Percentiles rank a stretch among this genome's conserved stretches.
Conservation (phyloP, 2,888 invertebrate species). For the Leucoma salicis region DNA sequence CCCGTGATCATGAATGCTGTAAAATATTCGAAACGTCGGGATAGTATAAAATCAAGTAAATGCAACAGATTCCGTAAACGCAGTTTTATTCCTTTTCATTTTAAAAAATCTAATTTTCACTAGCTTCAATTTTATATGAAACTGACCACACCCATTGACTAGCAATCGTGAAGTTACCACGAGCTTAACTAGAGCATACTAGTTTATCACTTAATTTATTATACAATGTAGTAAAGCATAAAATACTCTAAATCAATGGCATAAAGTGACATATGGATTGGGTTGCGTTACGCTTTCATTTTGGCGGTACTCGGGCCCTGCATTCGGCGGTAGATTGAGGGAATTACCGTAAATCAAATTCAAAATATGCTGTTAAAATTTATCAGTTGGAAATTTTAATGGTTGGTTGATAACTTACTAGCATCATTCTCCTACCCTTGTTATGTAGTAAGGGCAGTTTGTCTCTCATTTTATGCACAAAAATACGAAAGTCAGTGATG, state of each 20-base stretch:
- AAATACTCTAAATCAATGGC: conserved; percentile 7
- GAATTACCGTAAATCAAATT: neutral
- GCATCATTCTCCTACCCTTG: too few relatives aligned
- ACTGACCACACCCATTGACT: conserved; percentile 17
- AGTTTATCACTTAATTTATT: conserved; percentile 28
- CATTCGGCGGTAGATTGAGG: conserved; percentile 2
- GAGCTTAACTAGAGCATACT: conserved; percentile 13
- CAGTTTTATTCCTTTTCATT: too few relatives aligned
- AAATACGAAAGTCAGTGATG: too few relatives aligned
- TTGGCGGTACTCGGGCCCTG: conserved; percentile 19
- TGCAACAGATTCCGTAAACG: too few relatives aligned
- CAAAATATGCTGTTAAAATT: neutral
- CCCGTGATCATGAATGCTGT: too few relatives aligned
- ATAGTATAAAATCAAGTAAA: too few relatives aligned
- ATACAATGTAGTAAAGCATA: conserved; percentile 7
- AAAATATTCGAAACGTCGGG: too few relatives aligned
- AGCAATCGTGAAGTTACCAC: conserved; percentile 12
- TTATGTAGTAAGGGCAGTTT: too few relatives aligned
- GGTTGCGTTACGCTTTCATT: conserved; percentile 2
- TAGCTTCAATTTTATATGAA: conserved; percentile 24
- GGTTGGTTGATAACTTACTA: too few relatives aligned
- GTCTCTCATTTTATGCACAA: too few relatives aligned
- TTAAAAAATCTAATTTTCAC: too few relatives aligned
- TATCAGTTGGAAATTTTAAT: neutral
- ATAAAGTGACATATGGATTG: conserved; percentile 16